Base-by-base conservation (phyloP, 2,888 invertebrate genomes). In the Campoplex nolae region DNA sequence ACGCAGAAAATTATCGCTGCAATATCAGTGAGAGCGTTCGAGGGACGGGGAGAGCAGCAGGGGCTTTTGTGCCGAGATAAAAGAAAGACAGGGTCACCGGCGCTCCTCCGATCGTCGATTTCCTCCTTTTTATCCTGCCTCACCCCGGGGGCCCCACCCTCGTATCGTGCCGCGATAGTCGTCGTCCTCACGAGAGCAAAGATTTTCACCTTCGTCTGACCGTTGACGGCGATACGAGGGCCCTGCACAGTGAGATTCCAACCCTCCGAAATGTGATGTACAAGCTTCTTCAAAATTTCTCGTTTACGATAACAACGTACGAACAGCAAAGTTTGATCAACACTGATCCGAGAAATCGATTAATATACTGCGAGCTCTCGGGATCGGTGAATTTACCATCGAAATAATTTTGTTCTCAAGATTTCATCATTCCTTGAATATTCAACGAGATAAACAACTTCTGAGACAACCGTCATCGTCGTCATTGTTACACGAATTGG, bases 111-210 rank as follows among this genome's bases (percentile, higher is more conserved):
- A n/a, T 74, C 79, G 38, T 87, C 77, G 81, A 23, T 89, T 91
- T 90, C 74, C 56, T 58, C 32, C 28, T 48, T 76, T 28, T 62
- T 62, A 62, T 32, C 32, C 62, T 73, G 51, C 51, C 71, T 73
- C 51, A 48, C 91, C 91, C 90, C 90, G 88, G 89, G 89, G 90
- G 92, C 92, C 92, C 92, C 88, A 92, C 92, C 92, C 89, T 90
- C 51, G 65, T 58, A 3, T 6, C 68, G 58, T 23, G 28, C 28
- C 48, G 71, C 48, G 71, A 79, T 77, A 76, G 62, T 32, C 32
- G 62, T 13, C 62, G 32, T 58, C 58, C 58, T 2, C 58, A 58
- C 13, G 1, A 58, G 23, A 58, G 23, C 16, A 62, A 32, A 62
- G 62, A 62, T 16, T 62, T 62, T 32, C 28, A 58, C 58, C 58